A percentile compares a stretch with the other conserved stretches of the same genome.
These are phyloP conservation scores for Echinarachnius parma DNA, from an alignment of 53 echinoderm and acorn worm species.

Conservation along the genomic window DNA sequence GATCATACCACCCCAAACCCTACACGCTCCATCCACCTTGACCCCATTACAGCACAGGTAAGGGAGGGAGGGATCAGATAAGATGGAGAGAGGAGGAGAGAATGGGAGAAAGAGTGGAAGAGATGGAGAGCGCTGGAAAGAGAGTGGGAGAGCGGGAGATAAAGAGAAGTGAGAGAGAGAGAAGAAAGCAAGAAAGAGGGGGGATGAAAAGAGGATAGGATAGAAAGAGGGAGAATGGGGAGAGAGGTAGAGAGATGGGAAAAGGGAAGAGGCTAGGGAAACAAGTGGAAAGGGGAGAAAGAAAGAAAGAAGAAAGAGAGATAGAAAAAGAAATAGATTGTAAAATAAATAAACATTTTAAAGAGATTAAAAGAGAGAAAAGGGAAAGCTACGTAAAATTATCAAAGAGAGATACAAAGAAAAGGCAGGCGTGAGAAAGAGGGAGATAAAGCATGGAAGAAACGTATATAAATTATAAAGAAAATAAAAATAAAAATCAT, in stretches of 20 bases:
- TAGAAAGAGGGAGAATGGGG: neutral
- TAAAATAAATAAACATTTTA: no score
- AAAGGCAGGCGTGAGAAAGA: no score
- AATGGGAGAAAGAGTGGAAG: neutral
- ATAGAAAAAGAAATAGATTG: neutral
- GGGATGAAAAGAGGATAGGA: neutral
- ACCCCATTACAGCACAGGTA: no score
- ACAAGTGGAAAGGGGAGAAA: neutral
- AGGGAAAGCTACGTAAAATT: no score
- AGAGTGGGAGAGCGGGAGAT: neutral
- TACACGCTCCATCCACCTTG: neutral
- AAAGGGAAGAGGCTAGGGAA: neutral
- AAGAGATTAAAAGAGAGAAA: no score
- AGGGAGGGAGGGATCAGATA: neutral
- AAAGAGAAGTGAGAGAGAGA: neutral
- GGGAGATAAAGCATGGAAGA: no score
- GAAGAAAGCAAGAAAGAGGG: neutral
- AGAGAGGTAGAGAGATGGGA: neutral
- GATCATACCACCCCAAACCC: slow-evolving; percentile 10
- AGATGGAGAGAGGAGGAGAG: neutral
- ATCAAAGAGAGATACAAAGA: no score
- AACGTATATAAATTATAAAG: no score
- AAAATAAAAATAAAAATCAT: no score
- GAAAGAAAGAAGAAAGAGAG: neutral
- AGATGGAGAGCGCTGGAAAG: neutral